Evolutionary conservation across 1,140 invertebrate genomes (phyloP), one percentile per base, ranked within the genome.

Genomic region (Eubasilissa regina): DNA sequence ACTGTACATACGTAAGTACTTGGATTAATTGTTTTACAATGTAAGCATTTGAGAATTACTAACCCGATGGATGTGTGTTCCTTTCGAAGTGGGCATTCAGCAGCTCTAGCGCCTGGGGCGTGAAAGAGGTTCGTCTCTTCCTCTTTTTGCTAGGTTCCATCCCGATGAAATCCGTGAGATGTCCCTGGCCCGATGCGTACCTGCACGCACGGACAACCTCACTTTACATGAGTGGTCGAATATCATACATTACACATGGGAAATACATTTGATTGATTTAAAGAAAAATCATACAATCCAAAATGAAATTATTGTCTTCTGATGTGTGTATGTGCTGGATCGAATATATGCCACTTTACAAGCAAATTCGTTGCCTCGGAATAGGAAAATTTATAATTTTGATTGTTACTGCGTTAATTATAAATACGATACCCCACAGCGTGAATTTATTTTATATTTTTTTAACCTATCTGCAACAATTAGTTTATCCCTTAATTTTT

Each of bases 21-120:
- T 1, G 25, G 25, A 35, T 35, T 1, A 35, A 35, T 35, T 35
- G 25, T 35, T 35, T 35, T 35, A 6, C 1, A 66, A 43, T 66
- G 12, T 0, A 35, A n/a, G 35, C 12, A 56, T 1, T 19, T 12
- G 53, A 9, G 53, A 17, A 9, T 60, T 73, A 84, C 87, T 91
- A 89, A 98, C 98, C 97, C 89, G 97, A 98, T 17, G 98, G 98
- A 93, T 99, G 97, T 70, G 97, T 98, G 89, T 98, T 99, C 84
- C 95, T 93, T 86, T 98, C 96, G 89, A 99, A 99, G 88, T 98
- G 96, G 68, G 95, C 94, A 88, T 99, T 99, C 8, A 99, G 90
- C 68, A 98, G 89, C 89, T 99, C 97, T 76, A 99, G 87, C 12
- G 97, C 97, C 87, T 98, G 96, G 0, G 97, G 97, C 10, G 97